Evolutionary conservation across 2,797 vertebrate genomes (phyloP).

Genomic region (Acrossocheilus fasciatus): DNA sequence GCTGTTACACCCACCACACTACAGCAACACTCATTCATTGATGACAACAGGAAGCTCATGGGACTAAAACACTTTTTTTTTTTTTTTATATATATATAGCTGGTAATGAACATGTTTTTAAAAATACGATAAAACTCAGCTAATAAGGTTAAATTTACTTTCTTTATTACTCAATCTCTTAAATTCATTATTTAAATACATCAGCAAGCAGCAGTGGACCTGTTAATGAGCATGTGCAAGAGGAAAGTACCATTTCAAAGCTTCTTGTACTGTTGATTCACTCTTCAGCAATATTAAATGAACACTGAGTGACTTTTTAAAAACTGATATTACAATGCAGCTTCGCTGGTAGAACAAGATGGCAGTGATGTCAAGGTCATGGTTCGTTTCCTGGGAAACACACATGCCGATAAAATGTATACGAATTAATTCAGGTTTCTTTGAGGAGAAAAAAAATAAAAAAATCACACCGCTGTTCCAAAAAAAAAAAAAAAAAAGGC

Average conservation of each 20-base stretch:
- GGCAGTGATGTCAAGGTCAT: conserved; percentile 4
- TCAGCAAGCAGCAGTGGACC: neutral
- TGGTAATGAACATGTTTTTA: neutral
- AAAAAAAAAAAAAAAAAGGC: rapidly evolving
- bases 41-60: conserved; percentile 55
- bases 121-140: conserved; percentile 4
- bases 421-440: neutral
- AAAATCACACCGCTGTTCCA: neutral
- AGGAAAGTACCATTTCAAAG: conserved; percentile 10
- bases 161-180: neutral
- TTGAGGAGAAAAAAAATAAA: neutral
- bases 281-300: neutral
- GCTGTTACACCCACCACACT: conserved; percentile 81
- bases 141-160: neutral
- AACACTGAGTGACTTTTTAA: neutral
- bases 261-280: neutral
- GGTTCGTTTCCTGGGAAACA: conserved; percentile 1
- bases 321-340: neutral
- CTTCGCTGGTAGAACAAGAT: neutral
- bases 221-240: conserved; percentile 1
- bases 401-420: neutral
- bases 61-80: neutral
- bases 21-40: conserved; percentile 78
- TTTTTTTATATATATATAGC: neutral
- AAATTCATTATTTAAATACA: conserved; percentile 5